Percentiles rank a stretch among this genome's conserved stretches.
Conservation (phyloP, 2,888 invertebrate genomes). For the Galerucella nymphaeae region DNA sequence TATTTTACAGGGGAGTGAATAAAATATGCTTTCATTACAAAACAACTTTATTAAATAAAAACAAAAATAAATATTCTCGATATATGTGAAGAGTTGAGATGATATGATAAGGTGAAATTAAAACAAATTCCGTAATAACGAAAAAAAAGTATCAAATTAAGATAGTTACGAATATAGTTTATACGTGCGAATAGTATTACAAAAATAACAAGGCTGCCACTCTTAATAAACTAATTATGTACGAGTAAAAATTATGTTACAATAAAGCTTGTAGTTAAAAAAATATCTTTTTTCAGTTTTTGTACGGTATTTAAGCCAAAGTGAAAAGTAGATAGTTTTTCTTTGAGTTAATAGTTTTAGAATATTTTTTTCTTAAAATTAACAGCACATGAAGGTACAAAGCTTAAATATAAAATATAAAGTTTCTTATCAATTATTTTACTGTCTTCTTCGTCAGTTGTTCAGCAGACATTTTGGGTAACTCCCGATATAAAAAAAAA, state of each 20-base stretch:
- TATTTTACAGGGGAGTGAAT: neutral
- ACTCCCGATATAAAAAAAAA: too few relatives aligned
- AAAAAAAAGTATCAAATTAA: slow-evolving; percentile 19
- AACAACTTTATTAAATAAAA: slow-evolving; percentile 36
- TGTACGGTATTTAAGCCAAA: neutral
- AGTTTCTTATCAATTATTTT: neutral
- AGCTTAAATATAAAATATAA: slow-evolving; percentile 1
- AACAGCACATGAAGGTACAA: neutral
- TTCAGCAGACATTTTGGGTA: too few relatives aligned
- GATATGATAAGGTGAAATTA: slow-evolving; percentile 13
- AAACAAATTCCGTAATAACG: slow-evolving; percentile 19
- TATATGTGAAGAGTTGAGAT: slow-evolving; percentile 27
- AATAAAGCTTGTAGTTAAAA: slow-evolving; percentile 11
- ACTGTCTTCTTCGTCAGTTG: neutral
- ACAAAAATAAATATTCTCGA: slow-evolving; percentile 35
- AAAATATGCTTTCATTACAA: slow-evolving; percentile 17
- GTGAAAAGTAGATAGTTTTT: neutral
- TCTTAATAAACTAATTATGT: neutral
- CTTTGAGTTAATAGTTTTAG: neutral
- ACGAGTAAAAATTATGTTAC: neutral
- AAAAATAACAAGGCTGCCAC: slow-evolving; percentile 16
- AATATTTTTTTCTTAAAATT: slow-evolving; percentile 4
- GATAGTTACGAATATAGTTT: slow-evolving; percentile 12
- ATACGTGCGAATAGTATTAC: slow-evolving; percentile 18
- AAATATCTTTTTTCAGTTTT: slow-evolving; percentile 6